Base-by-base conservation (phyloP, 2,113 vertebrate genomes). In the Festucalex cinctus region DNA sequence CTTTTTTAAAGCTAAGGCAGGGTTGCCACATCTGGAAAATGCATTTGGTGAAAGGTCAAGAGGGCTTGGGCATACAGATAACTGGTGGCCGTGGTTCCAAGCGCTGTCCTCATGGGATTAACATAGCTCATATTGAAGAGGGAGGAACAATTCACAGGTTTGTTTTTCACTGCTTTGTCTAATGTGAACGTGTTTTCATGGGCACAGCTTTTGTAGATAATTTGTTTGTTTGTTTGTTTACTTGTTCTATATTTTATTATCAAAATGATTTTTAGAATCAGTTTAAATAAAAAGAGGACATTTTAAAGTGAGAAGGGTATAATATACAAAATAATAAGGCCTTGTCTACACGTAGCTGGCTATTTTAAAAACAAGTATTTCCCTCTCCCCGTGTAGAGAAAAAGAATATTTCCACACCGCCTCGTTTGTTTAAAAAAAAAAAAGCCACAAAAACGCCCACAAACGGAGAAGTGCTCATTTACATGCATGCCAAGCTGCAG, bases 11-110 rank as follows among this genome's bases (percentile, higher is more conserved):
- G 95, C 86, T 69, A 58, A 83, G 90, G 80, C 94, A 98, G 81
- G 92, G 93, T 58, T 94, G 92, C 86, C 93, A 90, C 71, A 95
- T 99, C 88, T 99, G 97, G 97, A 98, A 95, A 94, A 96, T 99
- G 95, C 93, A 95, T 76, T 94, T 99, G 90, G 87, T 95, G 88
- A 99, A 98, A 77, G 94, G 94, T 39, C 88, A 90, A 0, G 95
- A 96, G 0, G 95, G 95, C 54, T 90, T 99, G 80, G 97, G 96
- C 63, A 94, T 98, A 85, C 95, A 98, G 89, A 97, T 99, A 76
- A 98, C 94, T 0, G 97, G 96, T 65, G 97, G 97, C 61, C 93
- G 95, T 57, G 96, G 96, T 76, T 99, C 95, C 22, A 98, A 94
- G 83, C 91, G 94, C 48, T 96, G 94, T 46, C 94, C 95, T 64